A percentile compares a stretch with the other conserved stretches of the same genome.
Conservation (phyloP, 37 sponge, comb jelly and placozoan genomes). For the Haliclona indistincta region DNA sequence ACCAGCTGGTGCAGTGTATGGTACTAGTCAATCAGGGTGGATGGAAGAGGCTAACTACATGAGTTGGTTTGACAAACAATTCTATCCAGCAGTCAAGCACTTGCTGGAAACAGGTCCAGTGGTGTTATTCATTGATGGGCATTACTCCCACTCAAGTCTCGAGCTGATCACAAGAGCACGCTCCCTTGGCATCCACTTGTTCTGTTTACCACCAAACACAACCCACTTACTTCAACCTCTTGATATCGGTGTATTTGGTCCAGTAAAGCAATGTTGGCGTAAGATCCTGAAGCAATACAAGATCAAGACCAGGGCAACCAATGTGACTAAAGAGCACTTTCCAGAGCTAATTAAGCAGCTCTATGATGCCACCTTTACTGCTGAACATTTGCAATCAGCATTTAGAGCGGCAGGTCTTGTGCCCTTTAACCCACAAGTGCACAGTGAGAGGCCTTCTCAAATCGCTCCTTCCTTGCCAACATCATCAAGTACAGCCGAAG, state of each 20-base stretch:
- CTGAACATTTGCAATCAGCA: too few relatives aligned
- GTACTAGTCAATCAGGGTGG: constrained; percentile 52
- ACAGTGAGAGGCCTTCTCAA: too few relatives aligned
- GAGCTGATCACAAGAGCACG: constrained; percentile 30
- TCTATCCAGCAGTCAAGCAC: constrained; percentile 41
- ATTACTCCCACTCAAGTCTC: constrained; percentile 46
- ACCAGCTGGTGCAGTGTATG: constrained; percentile 44
- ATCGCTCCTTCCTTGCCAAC: too few relatives aligned
- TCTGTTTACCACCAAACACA: constrained; percentile 63
- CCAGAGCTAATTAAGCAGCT: too few relatives aligned
- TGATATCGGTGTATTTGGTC: constrained; percentile 54
- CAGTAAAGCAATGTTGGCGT: constrained; percentile 44
- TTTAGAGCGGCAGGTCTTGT: too few relatives aligned
- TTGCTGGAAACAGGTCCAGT: constrained; percentile 17
- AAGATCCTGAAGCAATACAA: constrained; percentile 45
- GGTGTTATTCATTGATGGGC: constrained; percentile 68
- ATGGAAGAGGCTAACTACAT: constrained; percentile 51
- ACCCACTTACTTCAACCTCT: constrained; percentile 52
- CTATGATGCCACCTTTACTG: too few relatives aligned
- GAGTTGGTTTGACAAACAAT: constrained; percentile 44
- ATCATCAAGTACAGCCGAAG: too few relatives aligned
- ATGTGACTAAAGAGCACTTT: constrained; percentile 48
- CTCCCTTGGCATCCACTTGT: constrained; percentile 16
- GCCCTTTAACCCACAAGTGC: too few relatives aligned
- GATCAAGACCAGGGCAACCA: constrained; percentile 27